Conservation (phyloP, 2,888 invertebrate species). For the Oithona nana region DNA sequence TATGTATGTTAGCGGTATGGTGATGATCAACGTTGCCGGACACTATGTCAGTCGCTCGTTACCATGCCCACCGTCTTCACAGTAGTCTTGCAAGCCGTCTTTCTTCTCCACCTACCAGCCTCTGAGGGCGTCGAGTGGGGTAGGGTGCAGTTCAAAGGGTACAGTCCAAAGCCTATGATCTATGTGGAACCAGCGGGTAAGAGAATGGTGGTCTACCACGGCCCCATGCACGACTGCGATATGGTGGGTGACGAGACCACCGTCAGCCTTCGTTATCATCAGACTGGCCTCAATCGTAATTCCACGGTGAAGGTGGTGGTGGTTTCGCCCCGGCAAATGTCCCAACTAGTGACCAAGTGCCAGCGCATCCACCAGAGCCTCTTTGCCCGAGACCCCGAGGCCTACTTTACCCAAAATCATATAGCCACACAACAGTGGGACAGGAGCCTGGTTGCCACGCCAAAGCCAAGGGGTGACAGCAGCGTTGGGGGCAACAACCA, state of each 20-base stretch:
- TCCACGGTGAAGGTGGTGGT: not conserved
- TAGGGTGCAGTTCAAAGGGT: not conserved
- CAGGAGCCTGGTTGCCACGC: not conserved
- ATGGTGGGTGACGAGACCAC: not conserved
- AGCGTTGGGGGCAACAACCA: not conserved
- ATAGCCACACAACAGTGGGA: not conserved
- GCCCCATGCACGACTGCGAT: not conserved
- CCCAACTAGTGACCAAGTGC: not conserved
- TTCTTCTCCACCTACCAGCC: too few relatives aligned
- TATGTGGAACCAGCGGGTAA: not conserved
- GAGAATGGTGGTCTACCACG: not conserved
- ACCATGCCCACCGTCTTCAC: too few relatives aligned
- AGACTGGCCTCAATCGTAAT: not conserved
- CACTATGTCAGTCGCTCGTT: too few relatives aligned
- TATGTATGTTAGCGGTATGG: too few relatives aligned
- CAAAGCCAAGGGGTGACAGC: not conserved
- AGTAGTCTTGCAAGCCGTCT: too few relatives aligned
- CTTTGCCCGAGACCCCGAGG: not conserved
- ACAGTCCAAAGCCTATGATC: not conserved
- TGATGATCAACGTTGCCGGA: too few relatives aligned
- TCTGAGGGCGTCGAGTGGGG: not conserved
- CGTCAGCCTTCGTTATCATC: not conserved
- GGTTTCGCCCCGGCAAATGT: not conserved
- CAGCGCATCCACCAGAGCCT: not conserved
- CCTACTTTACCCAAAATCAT: not conserved